Base-by-base conservation (phyloP, 1,140 invertebrate species). In the Lordiphosa stackelbergi region DNA sequence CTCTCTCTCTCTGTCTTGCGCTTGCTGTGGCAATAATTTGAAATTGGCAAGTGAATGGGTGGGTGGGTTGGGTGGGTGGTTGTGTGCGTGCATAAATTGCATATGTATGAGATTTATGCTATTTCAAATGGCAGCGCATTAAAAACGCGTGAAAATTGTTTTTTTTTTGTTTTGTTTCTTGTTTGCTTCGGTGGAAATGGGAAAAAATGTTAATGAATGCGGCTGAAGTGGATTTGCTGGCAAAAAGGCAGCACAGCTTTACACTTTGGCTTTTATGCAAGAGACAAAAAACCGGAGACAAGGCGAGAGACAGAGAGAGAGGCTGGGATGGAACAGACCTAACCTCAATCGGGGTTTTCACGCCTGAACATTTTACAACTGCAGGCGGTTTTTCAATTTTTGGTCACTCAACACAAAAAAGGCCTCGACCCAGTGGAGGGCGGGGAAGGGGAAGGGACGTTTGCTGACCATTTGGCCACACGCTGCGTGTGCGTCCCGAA, bases 61-160 rank as follows among this genome's bases (percentile, higher is more conserved):
- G 22, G 62, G 47, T 53, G 60, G 13, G 35, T 28, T 45, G 53
- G 35, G 45, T 54, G 51, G 41, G 49, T 8, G 56, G 36, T 43
- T 49, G 34, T 35, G 55, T 54, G 57, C 57, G 57, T 66, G 64
- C 59, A 53, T 74, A 77, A 77, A 77, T 83, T 77, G 79, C 79
- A 84, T 85, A 85, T 85, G 79, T 73, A 73, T 78, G 79, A 85
- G 79, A 79, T 75, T 85, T 85, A 79, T 79, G 69, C 63, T 69
- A 64, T 69, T 59, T 58, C 54, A 69, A 72, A 59, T 58, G 66
- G 49, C 54, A 54, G 7, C 53, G 62, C 70, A 73, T 83, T 84
- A 83, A 84, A 79, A 69, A 65, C 62, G 66, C 73, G 66, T 72
- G 69, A 83, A 70, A 83, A 83, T 83, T 73, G 75, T 64, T 68